phyloP scores from a whole-genome alignment of 2,888 invertebrate species.

The Pristionchus exspectatus region DNA sequence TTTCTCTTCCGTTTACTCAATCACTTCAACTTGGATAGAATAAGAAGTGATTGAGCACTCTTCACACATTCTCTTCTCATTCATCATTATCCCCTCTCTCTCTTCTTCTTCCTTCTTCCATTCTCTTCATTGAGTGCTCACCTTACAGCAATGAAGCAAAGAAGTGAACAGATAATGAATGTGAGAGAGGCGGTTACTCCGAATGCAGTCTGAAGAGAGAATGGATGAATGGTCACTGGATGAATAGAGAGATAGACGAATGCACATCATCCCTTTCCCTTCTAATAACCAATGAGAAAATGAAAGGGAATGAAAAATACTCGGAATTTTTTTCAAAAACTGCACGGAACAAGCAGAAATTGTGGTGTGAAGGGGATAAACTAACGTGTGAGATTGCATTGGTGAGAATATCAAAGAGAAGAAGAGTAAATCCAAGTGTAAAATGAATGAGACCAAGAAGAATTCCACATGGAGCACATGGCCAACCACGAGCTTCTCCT shows the following conservation, averaged over 20 bases:
- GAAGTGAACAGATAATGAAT: constrained; percentile 44
- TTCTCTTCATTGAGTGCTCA: constrained; percentile 1
- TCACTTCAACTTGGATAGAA: neutral
- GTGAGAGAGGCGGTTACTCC: constrained; percentile 42
- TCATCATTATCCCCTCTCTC: constrained; percentile 11
- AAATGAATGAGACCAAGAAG: constrained; percentile 45
- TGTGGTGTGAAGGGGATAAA: neutral
- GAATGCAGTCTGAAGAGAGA: constrained; percentile 46
- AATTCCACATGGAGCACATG: constrained; percentile 49
- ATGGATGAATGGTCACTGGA: neutral
- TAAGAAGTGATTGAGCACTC: constrained; percentile 9
- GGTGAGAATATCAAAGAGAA: constrained; percentile 53
- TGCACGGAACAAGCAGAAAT: neutral
- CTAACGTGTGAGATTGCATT: constrained; percentile 43
- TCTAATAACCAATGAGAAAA: constrained; percentile 7
- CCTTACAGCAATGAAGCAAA: constrained; percentile 51
- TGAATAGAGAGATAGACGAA: neutral
- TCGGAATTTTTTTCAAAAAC: neutral
- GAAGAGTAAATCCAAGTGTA: constrained; percentile 49
- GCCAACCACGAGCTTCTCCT: constrained; percentile 42
- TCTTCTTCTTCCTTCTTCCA: neutral
- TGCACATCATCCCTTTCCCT: neutral
- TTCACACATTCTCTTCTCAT: constrained; percentile 25
- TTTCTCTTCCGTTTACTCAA: constrained; percentile 19
- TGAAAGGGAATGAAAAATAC: neutral